phyloP scores from a whole-genome alignment of 2,888 invertebrate species.

The Chrysomela aeneicollis region DNA sequence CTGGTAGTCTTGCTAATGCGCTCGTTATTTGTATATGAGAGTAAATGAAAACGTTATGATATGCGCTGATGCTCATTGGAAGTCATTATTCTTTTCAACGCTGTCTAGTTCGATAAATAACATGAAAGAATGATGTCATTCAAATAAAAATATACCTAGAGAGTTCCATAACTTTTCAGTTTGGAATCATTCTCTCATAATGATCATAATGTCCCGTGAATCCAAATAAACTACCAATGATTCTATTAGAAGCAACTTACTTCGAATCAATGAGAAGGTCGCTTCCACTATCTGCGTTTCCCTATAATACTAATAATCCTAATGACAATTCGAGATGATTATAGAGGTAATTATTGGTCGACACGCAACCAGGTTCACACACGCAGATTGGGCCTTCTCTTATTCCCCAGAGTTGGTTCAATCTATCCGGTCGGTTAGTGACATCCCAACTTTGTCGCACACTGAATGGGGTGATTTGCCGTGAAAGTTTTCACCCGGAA shows the following conservation, averaged over 20 bases:
- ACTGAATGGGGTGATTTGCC: slow-evolving; percentile 2
- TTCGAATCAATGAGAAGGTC: no score
- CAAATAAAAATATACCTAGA: no score
- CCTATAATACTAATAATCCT: slow-evolving; percentile 30
- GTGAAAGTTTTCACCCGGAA: slow-evolving; percentile 10
- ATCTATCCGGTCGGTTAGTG: slow-evolving; percentile 17
- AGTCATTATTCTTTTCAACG: background rate
- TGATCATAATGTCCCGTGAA: no score
- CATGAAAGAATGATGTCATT: background rate
- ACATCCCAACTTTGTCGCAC: slow-evolving; percentile 22
- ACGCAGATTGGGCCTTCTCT: slow-evolving; percentile 38
- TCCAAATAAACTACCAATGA: no score
- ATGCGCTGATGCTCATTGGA: background rate
- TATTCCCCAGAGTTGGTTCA: slow-evolving; percentile 29
- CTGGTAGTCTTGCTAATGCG: background rate
- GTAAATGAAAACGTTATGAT: background rate
- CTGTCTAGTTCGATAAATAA: background rate
- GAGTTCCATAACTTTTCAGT: no score
- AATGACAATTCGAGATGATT: slow-evolving; percentile 47
- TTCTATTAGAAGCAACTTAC: no score
- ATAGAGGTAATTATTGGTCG: slow-evolving; percentile 39
- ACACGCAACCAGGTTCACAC: slow-evolving; percentile 44
- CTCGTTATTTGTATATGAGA: background rate
- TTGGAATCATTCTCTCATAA: no score
- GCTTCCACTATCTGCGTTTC: no score